A percentile compares a stretch with the other conserved stretches of the same genome.
phyloP scores from a whole-genome alignment of 1,140 invertebrate species.

The Nasonia longicornis region DNA sequence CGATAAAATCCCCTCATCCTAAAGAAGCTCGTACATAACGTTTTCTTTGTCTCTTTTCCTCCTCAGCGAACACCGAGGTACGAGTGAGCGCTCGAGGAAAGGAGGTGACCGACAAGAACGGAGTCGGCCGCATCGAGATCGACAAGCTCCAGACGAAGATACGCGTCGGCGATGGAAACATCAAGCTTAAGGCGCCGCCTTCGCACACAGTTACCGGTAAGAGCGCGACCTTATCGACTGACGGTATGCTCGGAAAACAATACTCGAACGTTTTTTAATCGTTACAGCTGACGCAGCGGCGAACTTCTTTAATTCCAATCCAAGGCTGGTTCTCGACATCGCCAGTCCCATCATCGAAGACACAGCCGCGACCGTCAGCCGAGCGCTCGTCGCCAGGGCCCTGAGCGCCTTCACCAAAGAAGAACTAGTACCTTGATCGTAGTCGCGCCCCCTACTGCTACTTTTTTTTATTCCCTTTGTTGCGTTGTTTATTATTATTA shows the following conservation, averaged over 20 bases:
- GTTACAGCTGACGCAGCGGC: slow-evolving; percentile 73
- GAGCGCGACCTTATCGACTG: neutral
- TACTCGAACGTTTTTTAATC: slow-evolving; percentile 34
- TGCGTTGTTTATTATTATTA: slow-evolving; percentile 23
- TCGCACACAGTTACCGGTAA: slow-evolving; percentile 65
- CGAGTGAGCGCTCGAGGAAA: slow-evolving; percentile 71
- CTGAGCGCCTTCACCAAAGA: slow-evolving; percentile 71
- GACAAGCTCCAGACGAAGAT: slow-evolving; percentile 74
- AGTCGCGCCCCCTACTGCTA: too few species aligned
- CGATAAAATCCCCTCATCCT: neutral
- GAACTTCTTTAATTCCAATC: slow-evolving; percentile 79
- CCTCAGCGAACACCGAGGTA: slow-evolving; percentile 71
- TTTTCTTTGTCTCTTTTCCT: slow-evolving; percentile 32
- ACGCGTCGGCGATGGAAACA: slow-evolving; percentile 72
- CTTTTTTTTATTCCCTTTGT: slow-evolving; percentile 6
- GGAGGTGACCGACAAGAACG: slow-evolving; percentile 71
- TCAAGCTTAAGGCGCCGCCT: slow-evolving; percentile 68
- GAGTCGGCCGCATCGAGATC: slow-evolving; percentile 72
- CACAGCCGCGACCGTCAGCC: slow-evolving; percentile 72
- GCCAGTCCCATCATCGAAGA: slow-evolving; percentile 80
- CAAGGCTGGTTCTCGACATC: slow-evolving; percentile 76
- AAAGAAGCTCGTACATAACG: neutral
- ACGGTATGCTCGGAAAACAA: neutral
- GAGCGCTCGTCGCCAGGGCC: slow-evolving; percentile 73
- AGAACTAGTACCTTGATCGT: slow-evolving; percentile 67